Evolutionary conservation across 2,888 invertebrate genomes (phyloP).

Genomic region (Pammene fasciana): DNA sequence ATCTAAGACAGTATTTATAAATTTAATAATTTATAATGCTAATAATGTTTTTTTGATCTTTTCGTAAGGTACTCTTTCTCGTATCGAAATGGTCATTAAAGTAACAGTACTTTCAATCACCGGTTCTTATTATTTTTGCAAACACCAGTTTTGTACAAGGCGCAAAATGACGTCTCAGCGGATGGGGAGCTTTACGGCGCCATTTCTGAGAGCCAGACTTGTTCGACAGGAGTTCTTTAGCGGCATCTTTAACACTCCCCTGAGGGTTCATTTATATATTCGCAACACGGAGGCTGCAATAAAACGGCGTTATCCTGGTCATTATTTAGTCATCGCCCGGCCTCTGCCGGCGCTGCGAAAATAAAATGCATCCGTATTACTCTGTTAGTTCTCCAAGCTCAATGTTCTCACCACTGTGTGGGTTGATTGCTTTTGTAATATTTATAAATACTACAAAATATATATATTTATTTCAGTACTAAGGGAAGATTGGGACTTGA

Average conservation of each 20-base stretch:
- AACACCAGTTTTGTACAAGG: constrained; percentile 65
- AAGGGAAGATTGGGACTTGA: not conserved
- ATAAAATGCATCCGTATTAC: constrained; percentile 78
- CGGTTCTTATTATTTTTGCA: constrained; percentile 63
- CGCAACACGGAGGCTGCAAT: constrained; percentile 81
- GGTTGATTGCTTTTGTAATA: constrained; percentile 30
- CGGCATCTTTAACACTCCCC: constrained; percentile 82
- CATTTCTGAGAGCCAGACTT: constrained; percentile 77
- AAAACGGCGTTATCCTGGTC: constrained; percentile 83
- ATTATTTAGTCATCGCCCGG: constrained; percentile 82
- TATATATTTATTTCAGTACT: no score
- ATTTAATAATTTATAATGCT: no score
- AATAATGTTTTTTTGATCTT: no score
- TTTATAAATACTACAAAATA: no score
- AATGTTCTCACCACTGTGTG: constrained; percentile 21
- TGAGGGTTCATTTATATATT: constrained; percentile 82
- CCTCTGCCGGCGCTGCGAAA: constrained; percentile 62
- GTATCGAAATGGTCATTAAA: no score
- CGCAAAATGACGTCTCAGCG: constrained; percentile 75
- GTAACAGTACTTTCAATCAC: not conserved
- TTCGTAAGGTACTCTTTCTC: no score
- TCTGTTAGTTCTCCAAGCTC: constrained; percentile 44
- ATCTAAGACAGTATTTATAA: no score
- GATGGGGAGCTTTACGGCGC: constrained; percentile 79
- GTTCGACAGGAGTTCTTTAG: constrained; percentile 79